Evolutionary conservation across 2,888 invertebrate species (phyloP).

Genomic region (Cabera pusaria): DNA sequence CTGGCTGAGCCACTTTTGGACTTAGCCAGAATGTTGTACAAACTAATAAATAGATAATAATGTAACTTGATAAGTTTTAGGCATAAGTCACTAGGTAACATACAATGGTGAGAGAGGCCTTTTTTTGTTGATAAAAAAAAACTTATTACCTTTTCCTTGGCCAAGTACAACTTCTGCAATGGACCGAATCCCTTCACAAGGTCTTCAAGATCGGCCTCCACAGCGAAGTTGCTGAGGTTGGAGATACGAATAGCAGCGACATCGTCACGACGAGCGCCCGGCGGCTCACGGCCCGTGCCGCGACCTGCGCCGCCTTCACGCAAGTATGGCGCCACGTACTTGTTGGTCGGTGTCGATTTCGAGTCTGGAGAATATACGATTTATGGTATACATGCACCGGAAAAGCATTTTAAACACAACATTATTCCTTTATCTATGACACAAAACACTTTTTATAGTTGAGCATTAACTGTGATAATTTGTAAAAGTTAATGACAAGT

Average conservation of each 20-base stretch:
- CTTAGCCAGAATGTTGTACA: too few species aligned
- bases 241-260: slow-evolving; percentile 97
- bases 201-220: slow-evolving; percentile 97
- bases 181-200: slow-evolving; percentile 97
- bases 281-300: slow-evolving; percentile 84
- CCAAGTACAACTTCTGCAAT: slow-evolving; percentile 96
- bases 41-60: too few species aligned
- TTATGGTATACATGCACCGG: background rate
- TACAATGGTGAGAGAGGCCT: too few species aligned
- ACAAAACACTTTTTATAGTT: too few species aligned
- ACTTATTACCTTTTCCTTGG: slow-evolving; percentile 93
- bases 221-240: slow-evolving; percentile 97
- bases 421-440: too few species aligned
- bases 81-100: too few species aligned
- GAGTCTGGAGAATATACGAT: slow-evolving; percentile 46
- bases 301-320: slow-evolving; percentile 94
- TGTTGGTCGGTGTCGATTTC: slow-evolving; percentile 81
- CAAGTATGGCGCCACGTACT: slow-evolving; percentile 95
- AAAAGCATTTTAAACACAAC: too few species aligned
- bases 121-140: too few species aligned
- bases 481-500: too few species aligned
- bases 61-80: background rate
- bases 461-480: too few species aligned
- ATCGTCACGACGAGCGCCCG: slow-evolving; percentile 90
- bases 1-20: too few species aligned